Conservation (phyloP, 2,797 vertebrate genomes). For the Cossypha heuglini region DNA sequence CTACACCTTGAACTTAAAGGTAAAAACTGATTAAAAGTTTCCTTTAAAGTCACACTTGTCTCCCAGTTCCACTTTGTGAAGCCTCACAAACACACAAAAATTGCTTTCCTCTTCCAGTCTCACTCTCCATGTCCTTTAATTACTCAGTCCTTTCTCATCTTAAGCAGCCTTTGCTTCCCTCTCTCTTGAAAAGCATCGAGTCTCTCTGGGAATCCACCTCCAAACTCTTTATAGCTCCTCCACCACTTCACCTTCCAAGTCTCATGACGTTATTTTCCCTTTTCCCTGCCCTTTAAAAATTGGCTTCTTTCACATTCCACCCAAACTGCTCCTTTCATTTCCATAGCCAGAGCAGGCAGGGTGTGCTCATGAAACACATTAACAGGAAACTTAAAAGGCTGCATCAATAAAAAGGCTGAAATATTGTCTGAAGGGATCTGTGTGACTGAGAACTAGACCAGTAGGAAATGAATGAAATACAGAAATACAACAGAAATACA, state of each 20-base stretch:
- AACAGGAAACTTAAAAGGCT: constrained; percentile 5
- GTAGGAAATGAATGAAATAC: not conserved
- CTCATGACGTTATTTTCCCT: not conserved
- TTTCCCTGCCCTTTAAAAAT: not conserved
- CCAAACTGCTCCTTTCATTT: constrained; percentile 18
- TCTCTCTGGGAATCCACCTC: not conserved
- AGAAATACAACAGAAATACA: not conserved
- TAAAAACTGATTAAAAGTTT: not conserved
- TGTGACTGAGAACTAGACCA: not conserved
- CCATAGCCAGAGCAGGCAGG: not conserved
- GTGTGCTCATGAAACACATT: not conserved
- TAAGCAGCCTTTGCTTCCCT: not conserved
- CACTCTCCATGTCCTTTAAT: not conserved
- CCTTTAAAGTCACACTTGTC: not conserved
- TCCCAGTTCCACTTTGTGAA: not conserved
- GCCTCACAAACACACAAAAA: not conserved
- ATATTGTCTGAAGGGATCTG: not conserved
- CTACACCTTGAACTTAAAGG: not conserved
- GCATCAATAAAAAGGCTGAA: not conserved
- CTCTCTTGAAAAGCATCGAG: not conserved
- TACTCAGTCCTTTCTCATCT: not conserved
- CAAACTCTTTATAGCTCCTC: not conserved
- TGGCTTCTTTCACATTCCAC: not conserved
- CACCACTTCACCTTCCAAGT: not conserved
- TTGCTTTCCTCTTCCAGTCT: not conserved